phyloP scores from a whole-genome alignment of 92 coral and sea anemone species.

The Actinostola sp. region DNA sequence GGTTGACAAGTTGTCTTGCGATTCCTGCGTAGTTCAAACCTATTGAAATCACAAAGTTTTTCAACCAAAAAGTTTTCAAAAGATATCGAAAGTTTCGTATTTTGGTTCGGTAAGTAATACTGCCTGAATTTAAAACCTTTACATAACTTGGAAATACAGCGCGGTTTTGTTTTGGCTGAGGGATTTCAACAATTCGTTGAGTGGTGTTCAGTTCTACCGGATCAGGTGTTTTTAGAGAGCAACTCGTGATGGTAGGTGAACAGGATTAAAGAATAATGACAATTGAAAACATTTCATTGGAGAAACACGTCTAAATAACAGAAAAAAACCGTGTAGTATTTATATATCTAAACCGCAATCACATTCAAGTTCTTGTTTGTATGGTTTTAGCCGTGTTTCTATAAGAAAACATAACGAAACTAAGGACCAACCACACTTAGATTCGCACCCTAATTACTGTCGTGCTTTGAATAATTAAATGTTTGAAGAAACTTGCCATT shows the following conservation, averaged over 20 bases:
- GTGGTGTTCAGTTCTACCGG: no score
- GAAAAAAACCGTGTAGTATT: not conserved
- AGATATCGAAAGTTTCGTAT: not conserved
- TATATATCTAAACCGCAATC: not conserved
- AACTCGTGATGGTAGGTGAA: slow-evolving; percentile 1
- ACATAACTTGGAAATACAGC: not conserved
- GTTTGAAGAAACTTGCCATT: slow-evolving; percentile 1
- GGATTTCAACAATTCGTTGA: not conserved
- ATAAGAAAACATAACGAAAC: not conserved
- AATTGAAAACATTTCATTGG: not conserved
- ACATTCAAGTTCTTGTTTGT: not conserved
- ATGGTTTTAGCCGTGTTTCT: not conserved
- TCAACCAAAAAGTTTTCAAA: not conserved
- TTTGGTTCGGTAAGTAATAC: not conserved
- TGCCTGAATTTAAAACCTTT: no score
- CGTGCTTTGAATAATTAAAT: slow-evolving; percentile 17
- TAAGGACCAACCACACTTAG: slow-evolving; percentile 12
- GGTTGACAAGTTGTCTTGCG: no score
- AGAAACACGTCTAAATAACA: not conserved
- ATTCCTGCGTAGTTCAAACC: slow-evolving; percentile 9
- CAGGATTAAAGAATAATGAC: not conserved
- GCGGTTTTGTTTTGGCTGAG: not conserved
- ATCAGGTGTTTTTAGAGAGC: slow-evolving; percentile 15
- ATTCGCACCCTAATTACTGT: slow-evolving; percentile 18
- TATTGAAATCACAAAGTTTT: no score